Evolutionary conservation across 2,797 vertebrate species (phyloP).

Genomic region (Hippoglossus hippoglossus): DNA sequence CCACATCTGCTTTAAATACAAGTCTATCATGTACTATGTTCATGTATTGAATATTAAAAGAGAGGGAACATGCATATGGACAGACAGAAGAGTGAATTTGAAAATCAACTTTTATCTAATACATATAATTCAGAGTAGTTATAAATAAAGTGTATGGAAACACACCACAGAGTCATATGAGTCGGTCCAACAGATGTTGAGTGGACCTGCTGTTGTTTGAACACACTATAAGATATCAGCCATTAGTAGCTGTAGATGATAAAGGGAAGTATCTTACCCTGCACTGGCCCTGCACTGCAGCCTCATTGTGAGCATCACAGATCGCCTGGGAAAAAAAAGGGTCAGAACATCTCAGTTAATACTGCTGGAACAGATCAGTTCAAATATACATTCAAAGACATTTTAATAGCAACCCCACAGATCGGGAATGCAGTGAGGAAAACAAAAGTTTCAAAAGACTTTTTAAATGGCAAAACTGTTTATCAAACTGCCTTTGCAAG

Average conservation of each 20-base stretch:
- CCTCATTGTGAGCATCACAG: constrained; percentile 89
- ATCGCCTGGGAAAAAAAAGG: constrained; percentile 84
- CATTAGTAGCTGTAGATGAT: not conserved
- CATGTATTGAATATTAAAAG: too few relatives aligned
- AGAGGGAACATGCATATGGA: not conserved
- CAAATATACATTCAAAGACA: too few relatives aligned
- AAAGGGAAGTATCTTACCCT: constrained; percentile 82
- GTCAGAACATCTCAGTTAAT: not conserved
- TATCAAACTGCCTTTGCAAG: not conserved
- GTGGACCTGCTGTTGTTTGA: too few relatives aligned
- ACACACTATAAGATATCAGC: not conserved
- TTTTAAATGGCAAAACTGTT: too few relatives aligned
- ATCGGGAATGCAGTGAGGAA: not conserved
- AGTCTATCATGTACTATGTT: too few relatives aligned
- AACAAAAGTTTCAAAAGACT: too few relatives aligned
- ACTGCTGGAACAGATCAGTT: not conserved
- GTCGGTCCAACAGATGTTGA: too few relatives aligned
- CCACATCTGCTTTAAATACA: not conserved
- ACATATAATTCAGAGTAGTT: too few relatives aligned
- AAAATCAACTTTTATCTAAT: too few relatives aligned
- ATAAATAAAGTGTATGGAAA: too few relatives aligned
- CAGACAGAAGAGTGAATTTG: not conserved
- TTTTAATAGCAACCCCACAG: too few relatives aligned
- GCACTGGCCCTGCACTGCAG: constrained; percentile 93
- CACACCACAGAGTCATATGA: too few relatives aligned